Evolutionary conservation across 2,113 vertebrate genomes (phyloP), one percentile per base, ranked within the genome.

Genomic region (Emberiza fucata): DNA sequence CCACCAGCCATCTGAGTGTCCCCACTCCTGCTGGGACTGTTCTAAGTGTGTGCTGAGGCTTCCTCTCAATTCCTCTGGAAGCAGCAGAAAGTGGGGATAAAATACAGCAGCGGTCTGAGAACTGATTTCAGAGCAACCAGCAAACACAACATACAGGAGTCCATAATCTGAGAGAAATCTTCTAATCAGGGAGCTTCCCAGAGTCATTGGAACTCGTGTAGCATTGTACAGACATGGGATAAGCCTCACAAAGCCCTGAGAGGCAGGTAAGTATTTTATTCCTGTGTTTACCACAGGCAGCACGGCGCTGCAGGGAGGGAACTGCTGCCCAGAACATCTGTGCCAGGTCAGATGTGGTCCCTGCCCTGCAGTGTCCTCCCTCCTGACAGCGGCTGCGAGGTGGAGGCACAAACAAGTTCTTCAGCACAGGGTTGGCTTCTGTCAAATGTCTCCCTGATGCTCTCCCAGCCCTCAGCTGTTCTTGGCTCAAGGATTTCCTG

Each of bases 1-100:
- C 14, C 10, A 19, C 4, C 24, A 51, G 7, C n/a, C 1, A 1
- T n/a, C 35, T 69, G 37, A 40, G 37, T 9, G 22, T 22, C 51
- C 56, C 48, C 0, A 0, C 35, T 29, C 17, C 13, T 0, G 0
- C 44, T 53, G 59, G n/a, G 31, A 31, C 45, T 42, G 23, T 1
- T 29, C 35, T 4, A 17, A 22, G 28, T 2, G 0, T n/a, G 40
- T 53, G 56, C 29, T 23, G 42, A 29, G 17, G 8, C 8, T 81
- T 37, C 35, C 14, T 61, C 23, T 81, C 29, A 28, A 1, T 56
- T 56, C 60, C 47, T 47, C 27, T 17, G 54, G 21, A 42, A 93
- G 39, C 29, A 53, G 48, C 22, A 56, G 69, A 16, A 73, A 25
- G 44, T 61, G 7, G 7, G 27, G 23, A 40, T 66, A 48, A 66